These are phyloP conservation scores for Peromyscus californicus DNA, from an alignment of 2,113 vertebrate genomes.

Conservation along the genomic window DNA sequence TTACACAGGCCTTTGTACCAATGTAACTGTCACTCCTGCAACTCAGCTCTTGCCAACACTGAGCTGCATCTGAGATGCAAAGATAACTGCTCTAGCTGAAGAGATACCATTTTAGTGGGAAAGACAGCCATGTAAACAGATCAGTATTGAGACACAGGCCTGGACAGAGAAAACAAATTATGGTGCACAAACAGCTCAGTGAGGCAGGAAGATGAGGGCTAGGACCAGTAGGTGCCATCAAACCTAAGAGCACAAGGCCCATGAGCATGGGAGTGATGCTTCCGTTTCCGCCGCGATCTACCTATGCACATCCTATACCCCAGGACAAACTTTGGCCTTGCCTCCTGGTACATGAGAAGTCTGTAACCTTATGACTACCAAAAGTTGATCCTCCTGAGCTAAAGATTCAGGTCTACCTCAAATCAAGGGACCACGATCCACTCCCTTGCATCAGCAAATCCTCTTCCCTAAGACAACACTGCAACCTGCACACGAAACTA, in stretches of 20 bases:
- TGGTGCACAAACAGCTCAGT: conserved; percentile 51
- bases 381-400: background rate
- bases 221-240: background rate
- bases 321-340: background rate
- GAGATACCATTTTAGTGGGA: conserved; percentile 57
- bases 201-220: background rate
- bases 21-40: conserved; percentile 66
- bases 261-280: background rate
- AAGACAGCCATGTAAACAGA: conserved; percentile 76
- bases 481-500: background rate
- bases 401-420: background rate
- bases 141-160: conserved; percentile 52
- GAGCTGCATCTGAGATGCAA: conserved; percentile 69
- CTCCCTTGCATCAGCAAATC: background rate
- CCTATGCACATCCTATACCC: background rate
- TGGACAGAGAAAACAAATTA: conserved; percentile 25
- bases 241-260: background rate
- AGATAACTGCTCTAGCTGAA: conserved; percentile 68
- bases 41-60: conserved; percentile 54
- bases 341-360: background rate
- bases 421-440: background rate
- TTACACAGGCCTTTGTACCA: conserved; percentile 48
- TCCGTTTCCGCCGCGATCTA: background rate
- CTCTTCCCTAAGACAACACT: background rate
- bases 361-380: background rate